phyloP scores from a whole-genome alignment of 2,888 invertebrate genomes.

The Rhopalosiphum nymphaeae region DNA sequence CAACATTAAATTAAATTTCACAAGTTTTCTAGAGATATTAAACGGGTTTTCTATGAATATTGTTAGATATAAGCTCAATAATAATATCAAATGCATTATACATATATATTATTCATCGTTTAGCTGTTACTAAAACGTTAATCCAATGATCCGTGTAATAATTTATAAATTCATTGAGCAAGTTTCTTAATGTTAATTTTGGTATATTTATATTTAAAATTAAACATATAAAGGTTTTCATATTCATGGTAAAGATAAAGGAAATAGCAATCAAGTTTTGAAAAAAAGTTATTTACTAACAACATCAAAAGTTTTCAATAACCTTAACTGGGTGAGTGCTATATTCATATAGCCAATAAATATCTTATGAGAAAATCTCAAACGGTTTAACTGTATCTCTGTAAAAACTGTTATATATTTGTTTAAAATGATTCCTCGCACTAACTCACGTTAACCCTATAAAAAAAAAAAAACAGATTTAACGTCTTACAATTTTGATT shows the following conservation, averaged over 20 bases:
- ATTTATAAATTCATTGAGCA: neutral
- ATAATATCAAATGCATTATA: neutral
- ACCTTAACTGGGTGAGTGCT: neutral
- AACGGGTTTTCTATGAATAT: neutral
- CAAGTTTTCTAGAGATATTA: neutral
- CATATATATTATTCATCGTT: neutral
- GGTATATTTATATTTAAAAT: neutral
- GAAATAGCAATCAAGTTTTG: neutral
- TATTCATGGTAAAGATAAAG: neutral
- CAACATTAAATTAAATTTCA: neutral
- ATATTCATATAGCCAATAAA: neutral
- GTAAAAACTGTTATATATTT: constrained; percentile 28
- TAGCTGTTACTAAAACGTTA: neutral
- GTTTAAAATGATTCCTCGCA: neutral
- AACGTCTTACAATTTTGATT: neutral
- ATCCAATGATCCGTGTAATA: neutral
- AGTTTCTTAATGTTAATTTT: neutral
- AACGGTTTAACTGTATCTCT: neutral
- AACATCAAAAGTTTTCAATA: constrained; percentile 43
- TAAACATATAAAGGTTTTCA: neutral
- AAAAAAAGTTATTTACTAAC: constrained; percentile 6
- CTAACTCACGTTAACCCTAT: neutral
- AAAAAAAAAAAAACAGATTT: neutral
- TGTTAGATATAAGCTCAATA: neutral
- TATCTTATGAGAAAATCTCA: neutral